Evolutionary conservation across 2,113 vertebrate genomes (phyloP).

Genomic region (pig (Sus scrofa)): DNA sequence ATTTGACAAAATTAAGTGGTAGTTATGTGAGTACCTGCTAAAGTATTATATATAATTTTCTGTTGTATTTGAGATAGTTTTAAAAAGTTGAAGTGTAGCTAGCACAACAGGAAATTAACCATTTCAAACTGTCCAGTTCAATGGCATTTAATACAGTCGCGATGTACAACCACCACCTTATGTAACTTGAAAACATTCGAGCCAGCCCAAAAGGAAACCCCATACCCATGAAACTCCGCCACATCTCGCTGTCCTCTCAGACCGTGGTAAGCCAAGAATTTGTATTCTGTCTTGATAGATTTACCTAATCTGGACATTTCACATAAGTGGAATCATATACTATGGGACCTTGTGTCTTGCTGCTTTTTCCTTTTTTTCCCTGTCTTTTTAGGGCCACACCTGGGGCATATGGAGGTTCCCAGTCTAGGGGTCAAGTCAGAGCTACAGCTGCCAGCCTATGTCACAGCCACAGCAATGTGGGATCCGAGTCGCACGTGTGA

Average conservation of each 20-base stretch:
- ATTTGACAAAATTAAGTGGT: slow-evolving; percentile 8
- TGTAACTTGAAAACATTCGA: too few relatives aligned
- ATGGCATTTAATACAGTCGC: neutral
- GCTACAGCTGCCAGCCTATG: too few relatives aligned
- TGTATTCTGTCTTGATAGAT: neutral
- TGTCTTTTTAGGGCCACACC: too few relatives aligned
- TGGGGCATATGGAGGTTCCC: too few relatives aligned
- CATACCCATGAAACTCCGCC: too few relatives aligned
- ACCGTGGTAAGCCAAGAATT: neutral
- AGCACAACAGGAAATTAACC: neutral
- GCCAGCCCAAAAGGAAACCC: neutral
- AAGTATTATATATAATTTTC: neutral
- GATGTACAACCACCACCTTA: neutral
- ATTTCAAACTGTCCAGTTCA: neutral
- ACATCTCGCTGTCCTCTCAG: neutral
- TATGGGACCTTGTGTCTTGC: neutral
- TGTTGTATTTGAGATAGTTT: neutral
- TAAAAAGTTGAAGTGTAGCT: neutral
- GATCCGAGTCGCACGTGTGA: too few relatives aligned
- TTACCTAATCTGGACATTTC: neutral
- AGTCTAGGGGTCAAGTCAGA: too few relatives aligned
- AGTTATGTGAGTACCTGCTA: neutral
- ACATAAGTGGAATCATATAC: neutral
- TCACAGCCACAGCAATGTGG: too few relatives aligned
- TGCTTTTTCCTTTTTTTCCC: too few relatives aligned